Conservation (phyloP, 2,113 vertebrate species). For the Rhadina sibilatrix region DNA sequence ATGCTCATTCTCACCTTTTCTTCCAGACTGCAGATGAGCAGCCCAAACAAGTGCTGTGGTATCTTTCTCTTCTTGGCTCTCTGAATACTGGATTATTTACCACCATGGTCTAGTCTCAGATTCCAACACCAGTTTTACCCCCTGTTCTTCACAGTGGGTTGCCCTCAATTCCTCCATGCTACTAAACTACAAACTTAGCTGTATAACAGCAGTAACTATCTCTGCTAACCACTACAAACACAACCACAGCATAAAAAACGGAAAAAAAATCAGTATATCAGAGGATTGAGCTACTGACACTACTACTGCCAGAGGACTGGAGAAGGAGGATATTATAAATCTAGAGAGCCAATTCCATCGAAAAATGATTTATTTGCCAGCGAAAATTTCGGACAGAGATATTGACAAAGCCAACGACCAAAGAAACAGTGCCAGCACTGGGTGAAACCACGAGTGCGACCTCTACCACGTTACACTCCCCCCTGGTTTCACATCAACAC, state of each 20-base stretch:
- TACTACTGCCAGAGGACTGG: not conserved
- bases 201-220: not conserved
- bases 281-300: not conserved
- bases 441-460: no score
- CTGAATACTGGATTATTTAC: not conserved
- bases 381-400: no score
- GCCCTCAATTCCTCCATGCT: not conserved
- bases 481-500: no score
- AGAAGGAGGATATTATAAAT: not conserved
- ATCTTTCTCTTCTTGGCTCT: not conserved
- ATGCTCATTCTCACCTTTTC: not conserved
- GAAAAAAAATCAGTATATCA: fast-evolving
- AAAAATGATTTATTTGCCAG: no score
- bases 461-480: no score
- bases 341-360: no score
- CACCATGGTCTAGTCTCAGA: not conserved
- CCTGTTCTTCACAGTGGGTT: not conserved
- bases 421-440: no score
- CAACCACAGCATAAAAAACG: not conserved
- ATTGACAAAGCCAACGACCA: no score
- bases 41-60: not conserved
- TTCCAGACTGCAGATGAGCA: not conserved
- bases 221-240: not conserved
- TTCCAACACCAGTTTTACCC: not conserved
- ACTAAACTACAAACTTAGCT: not conserved